These are phyloP conservation scores for Holcopasites calliopsidis DNA, from an alignment of 1,140 invertebrate species.

Conservation along the genomic window DNA sequence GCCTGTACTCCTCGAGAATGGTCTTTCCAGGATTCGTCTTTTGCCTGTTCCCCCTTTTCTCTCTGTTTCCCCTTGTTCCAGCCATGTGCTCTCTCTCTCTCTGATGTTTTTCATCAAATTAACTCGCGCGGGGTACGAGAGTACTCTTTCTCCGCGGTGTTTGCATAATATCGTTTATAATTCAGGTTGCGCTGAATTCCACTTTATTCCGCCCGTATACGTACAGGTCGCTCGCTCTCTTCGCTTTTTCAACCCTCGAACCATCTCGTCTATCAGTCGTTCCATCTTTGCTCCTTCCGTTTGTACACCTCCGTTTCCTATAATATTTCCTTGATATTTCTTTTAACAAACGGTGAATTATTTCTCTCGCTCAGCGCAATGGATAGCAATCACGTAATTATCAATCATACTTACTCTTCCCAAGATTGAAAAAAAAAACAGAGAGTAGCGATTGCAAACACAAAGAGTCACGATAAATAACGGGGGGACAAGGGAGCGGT, in stretches of 20 bases:
- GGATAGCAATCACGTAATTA: too few species aligned
- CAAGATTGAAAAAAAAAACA: too few species aligned
- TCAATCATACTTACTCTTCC: too few species aligned
- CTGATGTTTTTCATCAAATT: conserved; percentile 78
- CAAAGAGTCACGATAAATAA: too few species aligned
- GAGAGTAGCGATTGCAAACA: too few species aligned
- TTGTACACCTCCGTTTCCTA: too few species aligned
- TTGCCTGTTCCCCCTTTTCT: conserved; percentile 20
- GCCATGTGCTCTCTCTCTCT: conserved; percentile 44
- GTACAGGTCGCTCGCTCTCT: conserved; percentile 47
- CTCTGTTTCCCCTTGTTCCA: neutral
- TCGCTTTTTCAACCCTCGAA: conserved; percentile 27
- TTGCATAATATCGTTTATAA: conserved; percentile 79
- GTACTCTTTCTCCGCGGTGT: conserved; percentile 69
- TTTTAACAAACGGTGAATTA: too few species aligned
- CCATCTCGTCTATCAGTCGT: conserved; percentile 12
- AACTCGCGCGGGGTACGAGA: conserved; percentile 68
- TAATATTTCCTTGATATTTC: too few species aligned
- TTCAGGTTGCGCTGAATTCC: conserved; percentile 76
- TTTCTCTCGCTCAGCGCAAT: too few species aligned
- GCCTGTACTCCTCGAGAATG: conserved; percentile 29
- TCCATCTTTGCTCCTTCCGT: too few species aligned
- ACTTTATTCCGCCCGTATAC: conserved; percentile 72
- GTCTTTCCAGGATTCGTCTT: conserved; percentile 60
- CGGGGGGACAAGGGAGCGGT: neutral